Evolutionary conservation across 2,113 vertebrate genomes (phyloP), one percentile per base, ranked within the genome.

Genomic region (Chamaetylas fuelleborni): DNA sequence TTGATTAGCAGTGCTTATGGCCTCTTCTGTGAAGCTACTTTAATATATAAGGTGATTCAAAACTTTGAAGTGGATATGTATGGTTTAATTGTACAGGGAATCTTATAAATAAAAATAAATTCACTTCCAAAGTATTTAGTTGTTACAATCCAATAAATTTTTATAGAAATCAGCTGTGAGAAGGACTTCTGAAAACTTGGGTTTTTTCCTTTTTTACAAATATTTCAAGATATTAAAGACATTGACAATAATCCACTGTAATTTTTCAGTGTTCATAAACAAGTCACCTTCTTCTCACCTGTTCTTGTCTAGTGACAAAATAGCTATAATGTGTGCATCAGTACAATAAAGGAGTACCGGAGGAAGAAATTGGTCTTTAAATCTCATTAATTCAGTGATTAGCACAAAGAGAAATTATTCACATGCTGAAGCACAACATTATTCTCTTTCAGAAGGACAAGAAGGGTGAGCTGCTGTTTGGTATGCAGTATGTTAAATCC

Each of bases 341-440:
- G 57, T 62, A 74, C 10, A 81, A 81, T 48, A 45, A 94, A 86
- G 23, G 15, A 77, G 42, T 93, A 87, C 7, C 24, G 79, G 65
- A 89, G 57, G 38, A 93, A 90, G 40, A 81, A 92, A 94, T 47
- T 87, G n/a, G 12, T 87, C n/a, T 65, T 31, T 42, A 92, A 76
- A 76, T 90, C 79, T 92, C 85, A 94, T 95, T 93, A 96, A 90
- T 77, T 91, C 2, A 4, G 31, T 71, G 40, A 93, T 80, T 95
- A 90, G n/a, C 71, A 88, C 36, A 64, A 95, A 76, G 43, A 64
- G n/a, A 90, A 93, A 91, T 92, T 86, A 88, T 81, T 42, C 60
- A 90, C 67, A 57, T 74, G 33, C 50, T 74, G 83, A 91, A 90
- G 88, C 81, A 90, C 64, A 91, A 89, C 48, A 87, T 76, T 82